A percentile compares a stretch with the other conserved stretches of the same genome.
phyloP scores from a whole-genome alignment of 2,797 vertebrate genomes.

The Octomys mimax region DNA sequence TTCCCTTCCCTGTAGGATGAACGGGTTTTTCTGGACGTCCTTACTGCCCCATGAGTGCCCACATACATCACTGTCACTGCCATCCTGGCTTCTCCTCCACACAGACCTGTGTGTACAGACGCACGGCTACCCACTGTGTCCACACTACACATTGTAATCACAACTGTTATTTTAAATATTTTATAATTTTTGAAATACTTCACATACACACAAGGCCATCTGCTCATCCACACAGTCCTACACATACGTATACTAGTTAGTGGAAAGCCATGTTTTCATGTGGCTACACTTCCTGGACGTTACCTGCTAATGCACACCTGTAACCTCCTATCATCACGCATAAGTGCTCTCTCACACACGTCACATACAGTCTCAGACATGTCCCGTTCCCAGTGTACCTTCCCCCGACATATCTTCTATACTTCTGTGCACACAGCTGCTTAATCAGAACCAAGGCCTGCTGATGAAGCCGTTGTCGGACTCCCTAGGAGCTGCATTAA shows the following conservation, averaged over 20 bases:
- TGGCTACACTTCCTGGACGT: background rate
- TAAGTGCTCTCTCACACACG: background rate
- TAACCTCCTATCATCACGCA: background rate
- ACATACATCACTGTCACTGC: background rate
- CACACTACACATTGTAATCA: background rate
- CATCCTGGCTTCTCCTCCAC: background rate
- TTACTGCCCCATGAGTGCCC: background rate
- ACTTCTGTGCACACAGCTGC: slow-evolving; percentile 58
- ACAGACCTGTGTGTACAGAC: background rate
- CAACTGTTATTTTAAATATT: background rate
- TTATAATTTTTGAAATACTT: background rate
- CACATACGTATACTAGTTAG: background rate
- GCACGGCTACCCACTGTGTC: background rate
- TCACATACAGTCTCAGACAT: background rate
- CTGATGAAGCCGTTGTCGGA: slow-evolving; percentile 61
- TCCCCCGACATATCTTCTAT: background rate
- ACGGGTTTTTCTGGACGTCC: background rate
- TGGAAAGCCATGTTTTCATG: background rate
- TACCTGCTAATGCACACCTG: background rate
- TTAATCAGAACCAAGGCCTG: slow-evolving; percentile 63
- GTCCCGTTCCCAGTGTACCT: slow-evolving; percentile 37
- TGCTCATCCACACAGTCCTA: background rate
- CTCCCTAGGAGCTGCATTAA: slow-evolving; percentile 46
- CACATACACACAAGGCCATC: background rate
- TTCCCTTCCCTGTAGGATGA: background rate